phyloP scores from a whole-genome alignment of 2,797 vertebrate species.

The Hozukius guyotensis region DNA sequence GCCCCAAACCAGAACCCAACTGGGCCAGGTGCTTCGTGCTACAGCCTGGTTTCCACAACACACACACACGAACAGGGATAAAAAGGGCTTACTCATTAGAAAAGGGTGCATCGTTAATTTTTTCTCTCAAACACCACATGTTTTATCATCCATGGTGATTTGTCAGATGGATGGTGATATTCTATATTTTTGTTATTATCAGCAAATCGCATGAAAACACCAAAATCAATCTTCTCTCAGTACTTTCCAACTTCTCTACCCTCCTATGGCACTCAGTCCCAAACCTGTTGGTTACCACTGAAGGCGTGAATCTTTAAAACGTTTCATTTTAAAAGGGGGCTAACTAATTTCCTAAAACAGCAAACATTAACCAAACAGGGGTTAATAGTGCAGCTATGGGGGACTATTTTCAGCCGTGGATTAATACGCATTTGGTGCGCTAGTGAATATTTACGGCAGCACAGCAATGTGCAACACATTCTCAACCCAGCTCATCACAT shows the following conservation, averaged over 20 bases:
- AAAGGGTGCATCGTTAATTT: constrained; percentile 20
- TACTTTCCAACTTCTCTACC: background rate
- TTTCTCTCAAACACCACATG: background rate
- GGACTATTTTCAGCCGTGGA: constrained; percentile 9
- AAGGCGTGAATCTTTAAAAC: background rate
- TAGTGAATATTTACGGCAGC: background rate
- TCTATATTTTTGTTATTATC: background rate
- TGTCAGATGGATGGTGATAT: background rate
- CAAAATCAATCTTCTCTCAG: background rate
- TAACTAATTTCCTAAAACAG: background rate
- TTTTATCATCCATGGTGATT: background rate
- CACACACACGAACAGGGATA: constrained; percentile 27
- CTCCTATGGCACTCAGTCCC: background rate
- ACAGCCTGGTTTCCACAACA: constrained; percentile 57
- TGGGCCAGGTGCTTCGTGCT: constrained; percentile 69
- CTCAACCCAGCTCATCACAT: no score
- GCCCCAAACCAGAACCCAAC: constrained; percentile 77
- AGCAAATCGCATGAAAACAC: background rate
- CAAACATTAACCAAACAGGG: background rate
- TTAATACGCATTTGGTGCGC: background rate
- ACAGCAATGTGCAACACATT: background rate
- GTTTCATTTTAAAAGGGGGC: background rate
- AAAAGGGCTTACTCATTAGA: constrained; percentile 49
- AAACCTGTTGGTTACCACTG: background rate
- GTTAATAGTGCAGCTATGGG: background rate